These are phyloP conservation scores for Lasioglossum villosulum DNA, from an alignment of 2,888 invertebrate genomes.

Conservation along the genomic window DNA sequence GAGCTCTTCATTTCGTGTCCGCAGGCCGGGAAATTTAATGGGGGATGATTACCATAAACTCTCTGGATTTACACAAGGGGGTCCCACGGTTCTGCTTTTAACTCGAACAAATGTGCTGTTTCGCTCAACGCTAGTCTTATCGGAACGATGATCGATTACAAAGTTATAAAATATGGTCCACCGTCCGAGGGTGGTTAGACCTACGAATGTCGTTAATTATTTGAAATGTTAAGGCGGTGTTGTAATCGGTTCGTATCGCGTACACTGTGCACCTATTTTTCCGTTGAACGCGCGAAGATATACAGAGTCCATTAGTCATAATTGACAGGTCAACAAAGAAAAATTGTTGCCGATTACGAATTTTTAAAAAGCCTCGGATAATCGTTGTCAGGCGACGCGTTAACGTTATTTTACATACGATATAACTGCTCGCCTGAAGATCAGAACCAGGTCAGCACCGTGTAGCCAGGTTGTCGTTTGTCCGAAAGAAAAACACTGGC, in stretches of 20 bases:
- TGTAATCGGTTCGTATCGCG: neutral
- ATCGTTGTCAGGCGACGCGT: neutral
- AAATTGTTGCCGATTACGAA: neutral
- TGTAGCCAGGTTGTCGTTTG: neutral
- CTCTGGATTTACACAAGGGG: neutral
- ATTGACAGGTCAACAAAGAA: neutral
- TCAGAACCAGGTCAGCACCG: neutral
- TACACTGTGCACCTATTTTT: neutral
- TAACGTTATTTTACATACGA: neutral
- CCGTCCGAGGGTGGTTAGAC: too few relatives aligned
- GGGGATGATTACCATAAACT: slow-evolving; percentile 21
- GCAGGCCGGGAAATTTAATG: slow-evolving; percentile 13
- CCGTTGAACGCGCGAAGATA: neutral
- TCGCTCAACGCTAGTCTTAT: neutral
- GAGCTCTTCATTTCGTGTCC: slow-evolving; percentile 18
- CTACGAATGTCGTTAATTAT: too few relatives aligned
- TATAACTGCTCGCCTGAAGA: neutral
- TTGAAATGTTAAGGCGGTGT: too few relatives aligned
- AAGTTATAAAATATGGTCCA: too few relatives aligned
- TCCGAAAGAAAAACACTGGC: neutral
- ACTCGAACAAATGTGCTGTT: neutral
- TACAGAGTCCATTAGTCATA: neutral
- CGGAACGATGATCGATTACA: neutral
- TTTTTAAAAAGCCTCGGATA: neutral
- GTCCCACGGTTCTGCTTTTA: neutral